Base-by-base conservation (phyloP, 2,888 invertebrate genomes). In the Octodonta nipae region DNA sequence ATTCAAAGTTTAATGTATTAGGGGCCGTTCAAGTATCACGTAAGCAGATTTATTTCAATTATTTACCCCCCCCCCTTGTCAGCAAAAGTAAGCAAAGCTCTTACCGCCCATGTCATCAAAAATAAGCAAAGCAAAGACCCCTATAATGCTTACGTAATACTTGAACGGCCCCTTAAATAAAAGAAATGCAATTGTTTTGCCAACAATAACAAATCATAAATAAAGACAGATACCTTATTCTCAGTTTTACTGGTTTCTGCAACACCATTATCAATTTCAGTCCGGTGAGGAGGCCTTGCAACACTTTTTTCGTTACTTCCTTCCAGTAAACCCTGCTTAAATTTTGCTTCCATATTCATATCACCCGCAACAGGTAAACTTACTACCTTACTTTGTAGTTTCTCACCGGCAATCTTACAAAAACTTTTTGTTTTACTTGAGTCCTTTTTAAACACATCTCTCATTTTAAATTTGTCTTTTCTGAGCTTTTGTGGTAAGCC, bases 271-370 rank as follows among this genome's bases (percentile, higher is more conserved):
- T 46, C 42, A n/a, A 47, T 40, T 28, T 43, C 56, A 29, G 58
- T 60, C 40, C 58, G 51, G 45, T 56, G 55, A 4, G 58, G 58
- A 14, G 55, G 54, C 36, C 56, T 47, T 3, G 54, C 48, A 11
- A 56, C 48, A 10, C 55, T 56, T 33, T 48, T 54, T 38, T 54
- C 45, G 13, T 3, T 6, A 11, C 10, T 25, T 28, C 61, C 66
- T 46, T 73, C 72, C 37, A 71, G 50, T 26, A 72, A 50, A 37
- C 71, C 65, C 45, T 73, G 71, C 44, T 72, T 73, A 32, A 71
- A 67, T 47, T 71, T 71, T 16, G 70, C 69, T 47, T 72, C 71
- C 61, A 63, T 60, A 40, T 61, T 58, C 28, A 61, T 59, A 44
- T 65, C 65, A 26, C 63, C 62, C 4, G 50, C 45, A 4, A 63